Conservation (phyloP, 2,888 invertebrate genomes). For the Creontiades dilutus region DNA sequence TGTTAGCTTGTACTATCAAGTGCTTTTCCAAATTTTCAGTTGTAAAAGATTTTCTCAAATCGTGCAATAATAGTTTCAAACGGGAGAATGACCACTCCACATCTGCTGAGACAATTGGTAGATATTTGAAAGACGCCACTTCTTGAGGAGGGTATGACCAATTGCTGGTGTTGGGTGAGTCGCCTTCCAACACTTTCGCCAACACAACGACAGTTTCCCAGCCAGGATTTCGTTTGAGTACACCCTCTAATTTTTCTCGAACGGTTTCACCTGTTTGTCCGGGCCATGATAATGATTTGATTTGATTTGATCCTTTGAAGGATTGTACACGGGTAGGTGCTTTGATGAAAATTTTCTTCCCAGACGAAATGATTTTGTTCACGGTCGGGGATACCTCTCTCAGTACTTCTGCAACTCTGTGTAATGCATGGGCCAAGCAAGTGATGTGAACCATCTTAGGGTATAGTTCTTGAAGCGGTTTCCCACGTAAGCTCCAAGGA, state of each 20-base stretch:
- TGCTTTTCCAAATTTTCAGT: conserved; percentile 13
- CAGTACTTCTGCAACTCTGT: conserved; percentile 44
- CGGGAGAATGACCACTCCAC: no score
- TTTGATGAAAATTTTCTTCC: conserved; percentile 51
- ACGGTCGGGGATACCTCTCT: neutral
- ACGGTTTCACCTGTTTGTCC: neutral
- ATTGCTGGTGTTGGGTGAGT: conserved; percentile 1
- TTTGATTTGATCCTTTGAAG: conserved; percentile 40
- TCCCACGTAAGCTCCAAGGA: no score
- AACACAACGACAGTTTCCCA: conserved; percentile 5
- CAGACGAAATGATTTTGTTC: conserved; percentile 50
- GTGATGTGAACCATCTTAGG: conserved; percentile 52
- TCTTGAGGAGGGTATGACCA: conserved; percentile 11
- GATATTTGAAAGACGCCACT: conserved; percentile 25
- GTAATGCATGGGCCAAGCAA: conserved; percentile 44
- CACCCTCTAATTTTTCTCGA: neutral
- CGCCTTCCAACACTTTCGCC: conserved; percentile 25
- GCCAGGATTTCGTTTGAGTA: conserved; percentile 11
- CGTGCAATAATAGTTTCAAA: neutral
- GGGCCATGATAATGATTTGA: neutral
- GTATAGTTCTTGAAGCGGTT: conserved; percentile 40
- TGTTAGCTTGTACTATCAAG: conserved; percentile 1
- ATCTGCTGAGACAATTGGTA: no score
- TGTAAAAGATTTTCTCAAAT: conserved; percentile 6
- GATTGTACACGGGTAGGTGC: conserved; percentile 54